Evolutionary conservation across 2,888 invertebrate species (phyloP).

Genomic region (Plagodis pulveraria): DNA sequence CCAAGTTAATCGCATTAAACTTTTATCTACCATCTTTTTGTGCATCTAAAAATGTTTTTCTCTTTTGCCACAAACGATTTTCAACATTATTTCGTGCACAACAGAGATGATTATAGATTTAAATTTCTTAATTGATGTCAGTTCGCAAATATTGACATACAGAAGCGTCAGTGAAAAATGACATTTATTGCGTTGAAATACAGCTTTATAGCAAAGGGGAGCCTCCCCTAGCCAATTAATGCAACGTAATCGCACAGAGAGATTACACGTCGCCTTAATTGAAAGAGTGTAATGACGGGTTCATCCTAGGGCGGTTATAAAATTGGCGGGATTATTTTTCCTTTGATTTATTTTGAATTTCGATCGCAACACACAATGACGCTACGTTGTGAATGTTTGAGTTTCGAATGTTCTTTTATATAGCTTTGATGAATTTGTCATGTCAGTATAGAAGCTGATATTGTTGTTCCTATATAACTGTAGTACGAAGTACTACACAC

Average conservation of each 20-base stretch:
- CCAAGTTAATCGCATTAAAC: conserved; percentile 78
- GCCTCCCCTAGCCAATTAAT: conserved; percentile 77
- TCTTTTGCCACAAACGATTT: conserved; percentile 32
- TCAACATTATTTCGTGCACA: conserved; percentile 40
- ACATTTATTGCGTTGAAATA: conserved; percentile 47
- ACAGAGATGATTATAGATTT: conserved; percentile 46
- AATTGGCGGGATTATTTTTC: conserved; percentile 32
- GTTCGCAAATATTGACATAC: conserved; percentile 76
- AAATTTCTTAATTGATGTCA: conserved; percentile 50
- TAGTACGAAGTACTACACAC: too few relatives aligned
- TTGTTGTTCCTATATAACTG: too few relatives aligned
- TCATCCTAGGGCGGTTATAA: conserved; percentile 38
- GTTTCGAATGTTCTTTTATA: conserved; percentile 19
- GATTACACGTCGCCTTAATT: conserved; percentile 78
- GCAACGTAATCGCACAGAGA: conserved; percentile 81
- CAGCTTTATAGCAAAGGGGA: conserved; percentile 40
- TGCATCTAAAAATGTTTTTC: conserved; percentile 56
- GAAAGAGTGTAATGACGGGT: conserved; percentile 71
- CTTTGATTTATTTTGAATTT: conserved; percentile 37
- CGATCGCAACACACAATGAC: too few relatives aligned
- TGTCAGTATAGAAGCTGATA: too few relatives aligned
- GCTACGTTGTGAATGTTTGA: conserved; percentile 8
- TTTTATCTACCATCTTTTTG: conserved; percentile 77
- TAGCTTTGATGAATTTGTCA: not conserved
- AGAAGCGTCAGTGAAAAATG: conserved; percentile 45